phyloP scores from a whole-genome alignment of 2,888 invertebrate genomes.

The Orthosia cruda region DNA sequence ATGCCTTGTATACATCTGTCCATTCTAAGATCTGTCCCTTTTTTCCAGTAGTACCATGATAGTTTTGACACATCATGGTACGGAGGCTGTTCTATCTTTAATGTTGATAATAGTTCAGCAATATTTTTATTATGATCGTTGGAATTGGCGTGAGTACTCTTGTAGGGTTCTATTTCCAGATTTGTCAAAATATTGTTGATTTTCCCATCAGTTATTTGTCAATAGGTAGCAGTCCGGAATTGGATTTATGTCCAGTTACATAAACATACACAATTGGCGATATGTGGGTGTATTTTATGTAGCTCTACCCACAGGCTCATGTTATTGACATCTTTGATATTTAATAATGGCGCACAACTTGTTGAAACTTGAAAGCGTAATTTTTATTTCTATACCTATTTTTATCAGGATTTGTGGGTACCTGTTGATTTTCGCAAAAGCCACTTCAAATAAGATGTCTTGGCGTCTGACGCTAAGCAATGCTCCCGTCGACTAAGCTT shows the following conservation, averaged over 20 bases:
- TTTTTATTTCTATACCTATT: background rate
- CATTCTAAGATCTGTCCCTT: too few relatives aligned
- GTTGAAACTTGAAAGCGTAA: background rate
- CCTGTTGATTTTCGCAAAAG: background rate
- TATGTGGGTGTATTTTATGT: background rate
- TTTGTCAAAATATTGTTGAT: background rate
- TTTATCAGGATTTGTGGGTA: background rate
- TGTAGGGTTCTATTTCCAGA: background rate
- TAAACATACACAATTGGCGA: background rate
- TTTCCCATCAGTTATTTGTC: background rate
- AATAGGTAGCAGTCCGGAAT: background rate
- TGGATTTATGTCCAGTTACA: background rate
- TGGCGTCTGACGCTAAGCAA: background rate
- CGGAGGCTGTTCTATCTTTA: too few relatives aligned
- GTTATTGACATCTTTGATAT: background rate
- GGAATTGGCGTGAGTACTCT: too few relatives aligned
- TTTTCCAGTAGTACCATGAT: too few relatives aligned
- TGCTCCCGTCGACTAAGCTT: background rate
- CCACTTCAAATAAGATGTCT: background rate
- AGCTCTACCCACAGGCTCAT: background rate
- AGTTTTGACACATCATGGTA: too few relatives aligned
- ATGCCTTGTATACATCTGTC: too few relatives aligned
- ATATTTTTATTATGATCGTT: background rate
- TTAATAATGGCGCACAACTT: background rate
- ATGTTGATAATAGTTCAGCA: too few relatives aligned